Conservation (phyloP, 2,113 vertebrate genomes). For the Azemiops feae region DNA sequence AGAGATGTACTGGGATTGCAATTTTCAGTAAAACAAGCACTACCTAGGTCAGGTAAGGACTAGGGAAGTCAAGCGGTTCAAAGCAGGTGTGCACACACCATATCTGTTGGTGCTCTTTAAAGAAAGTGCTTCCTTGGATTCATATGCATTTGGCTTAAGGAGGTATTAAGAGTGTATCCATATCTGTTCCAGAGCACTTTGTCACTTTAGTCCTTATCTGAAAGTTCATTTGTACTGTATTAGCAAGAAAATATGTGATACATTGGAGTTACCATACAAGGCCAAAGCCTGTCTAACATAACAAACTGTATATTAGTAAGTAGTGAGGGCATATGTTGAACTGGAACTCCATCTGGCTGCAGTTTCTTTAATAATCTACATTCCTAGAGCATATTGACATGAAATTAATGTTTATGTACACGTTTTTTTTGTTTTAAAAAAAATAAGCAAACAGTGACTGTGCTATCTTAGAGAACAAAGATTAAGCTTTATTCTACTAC, state of each 20-base stretch:
- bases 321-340: background rate
- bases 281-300: background rate
- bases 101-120: background rate
- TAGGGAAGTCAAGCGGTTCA: background rate
- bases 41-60: background rate
- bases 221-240: background rate
- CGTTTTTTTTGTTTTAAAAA: slow-evolving; percentile 20
- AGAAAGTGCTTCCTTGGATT: background rate
- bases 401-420: slow-evolving; percentile 4
- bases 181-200: background rate
- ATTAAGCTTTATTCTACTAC: background rate
- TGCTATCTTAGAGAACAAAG: background rate
- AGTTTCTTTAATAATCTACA: slow-evolving; percentile 3
- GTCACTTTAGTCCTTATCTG: background rate
- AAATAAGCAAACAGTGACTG: background rate
- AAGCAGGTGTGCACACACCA: background rate
- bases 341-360: background rate
- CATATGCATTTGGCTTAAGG: background rate
- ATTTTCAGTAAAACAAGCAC: too few species aligned
- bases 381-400: background rate
- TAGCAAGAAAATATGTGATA: background rate
- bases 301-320: background rate
- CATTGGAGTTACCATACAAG: background rate
- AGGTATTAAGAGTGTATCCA: background rate
- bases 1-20: background rate